Evolutionary conservation across 2,797 vertebrate species (phyloP), one percentile per base, ranked within the genome.

Genomic region (Parambassis ranga): DNA sequence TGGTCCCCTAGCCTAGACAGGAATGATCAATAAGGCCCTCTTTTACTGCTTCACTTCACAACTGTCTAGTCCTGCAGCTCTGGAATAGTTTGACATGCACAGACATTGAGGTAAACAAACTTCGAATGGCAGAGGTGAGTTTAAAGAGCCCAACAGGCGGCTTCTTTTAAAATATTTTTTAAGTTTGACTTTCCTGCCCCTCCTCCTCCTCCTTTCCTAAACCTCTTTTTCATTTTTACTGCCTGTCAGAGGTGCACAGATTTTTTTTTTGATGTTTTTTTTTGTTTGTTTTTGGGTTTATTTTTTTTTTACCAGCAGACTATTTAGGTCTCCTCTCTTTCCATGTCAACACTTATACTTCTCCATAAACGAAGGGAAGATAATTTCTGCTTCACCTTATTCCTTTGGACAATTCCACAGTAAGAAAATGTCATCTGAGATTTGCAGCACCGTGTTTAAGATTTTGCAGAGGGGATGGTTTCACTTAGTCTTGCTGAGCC

Each of bases 41-140:
- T 89, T 92, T 92, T 87, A 70, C 82, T 74, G 89, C 90, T 87
- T 88, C 86, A 86, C 86, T 89, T 90, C 90, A 87, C 91, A 82
- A 39, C 72, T 77, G 81, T 87, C 87, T 83, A 58, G 59, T 81
- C 63, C 59, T 56, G 60, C 73, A 75, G 76, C 82, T 58, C 19
- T 52, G 43, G 50, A 77, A 86, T 65, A 68, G 62, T 74, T 79
- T 83, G 80, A 89, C 86, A 80, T 51, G 66, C 73, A 79, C 58
- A 75, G 32, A 79, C 58, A 66, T 46, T 42, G 75, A 79, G 62
- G 77, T 77, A 90, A 89, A 90, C 80, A 87, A 85, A 87, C 82
- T 76, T 71, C 44, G 56, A 85, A 87, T 75, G 69, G 71, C 64
- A 88, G 81, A 89, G 75, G 69, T 81, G 73, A 82, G 61, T 81